phyloP scores from a whole-genome alignment of 1,140 invertebrate species.

The Rhopalosiphum padi region DNA sequence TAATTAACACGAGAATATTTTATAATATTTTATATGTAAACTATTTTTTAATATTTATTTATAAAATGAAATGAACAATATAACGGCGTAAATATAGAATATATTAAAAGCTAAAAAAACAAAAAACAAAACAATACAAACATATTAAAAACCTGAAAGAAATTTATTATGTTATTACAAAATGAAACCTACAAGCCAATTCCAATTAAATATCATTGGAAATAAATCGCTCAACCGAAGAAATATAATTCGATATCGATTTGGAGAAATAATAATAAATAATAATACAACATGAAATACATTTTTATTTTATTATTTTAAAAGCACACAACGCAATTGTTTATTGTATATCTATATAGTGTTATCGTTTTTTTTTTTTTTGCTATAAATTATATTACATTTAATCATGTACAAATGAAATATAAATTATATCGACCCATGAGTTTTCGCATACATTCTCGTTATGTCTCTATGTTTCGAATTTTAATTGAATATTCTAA shows the following conservation, averaged over 20 bases:
- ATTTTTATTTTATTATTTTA: not conserved
- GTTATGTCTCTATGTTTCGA: not conserved
- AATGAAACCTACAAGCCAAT: not conserved
- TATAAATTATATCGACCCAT: not conserved
- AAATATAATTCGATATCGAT: constrained; percentile 23
- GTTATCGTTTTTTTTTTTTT: not conserved
- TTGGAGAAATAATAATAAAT: not conserved
- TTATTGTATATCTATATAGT: not conserved
- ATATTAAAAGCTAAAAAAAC: not conserved
- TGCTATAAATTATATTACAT: not conserved
- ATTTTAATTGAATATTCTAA: not conserved
- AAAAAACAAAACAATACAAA: not conserved
- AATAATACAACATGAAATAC: not conserved
- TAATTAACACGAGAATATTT: not conserved
- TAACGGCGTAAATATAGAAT: not conserved
- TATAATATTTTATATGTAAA: not conserved
- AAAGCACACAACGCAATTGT: not conserved
- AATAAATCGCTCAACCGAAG: not conserved
- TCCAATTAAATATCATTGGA: not conserved
- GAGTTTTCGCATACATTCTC: not conserved
- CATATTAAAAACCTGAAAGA: not conserved
- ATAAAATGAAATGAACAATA: not conserved
- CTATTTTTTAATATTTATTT: not conserved
- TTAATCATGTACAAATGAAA: not conserved
- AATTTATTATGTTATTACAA: not conserved